phyloP scores from a whole-genome alignment of 1,140 invertebrate genomes.

The Galleria mellonella region DNA sequence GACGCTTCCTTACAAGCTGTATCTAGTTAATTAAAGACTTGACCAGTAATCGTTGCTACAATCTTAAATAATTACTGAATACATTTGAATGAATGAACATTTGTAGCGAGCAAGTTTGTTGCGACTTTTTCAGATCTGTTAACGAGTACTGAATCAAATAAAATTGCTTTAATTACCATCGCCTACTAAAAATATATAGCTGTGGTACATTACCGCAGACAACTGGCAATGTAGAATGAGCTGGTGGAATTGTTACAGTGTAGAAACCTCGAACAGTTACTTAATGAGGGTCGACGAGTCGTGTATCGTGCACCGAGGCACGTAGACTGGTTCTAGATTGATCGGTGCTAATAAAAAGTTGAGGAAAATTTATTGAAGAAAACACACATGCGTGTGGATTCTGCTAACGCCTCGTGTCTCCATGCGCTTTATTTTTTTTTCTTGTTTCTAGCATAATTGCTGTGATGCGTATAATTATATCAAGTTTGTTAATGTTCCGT shows the following conservation, averaged over 20 bases:
- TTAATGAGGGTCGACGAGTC: neutral
- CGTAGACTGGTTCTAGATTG: constrained; percentile 1
- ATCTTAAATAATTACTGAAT: too few species aligned
- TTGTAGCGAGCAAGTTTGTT: too few species aligned
- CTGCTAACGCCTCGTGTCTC: too few species aligned
- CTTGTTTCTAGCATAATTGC: too few species aligned
- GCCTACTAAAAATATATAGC: neutral
- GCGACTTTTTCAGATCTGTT: too few species aligned
- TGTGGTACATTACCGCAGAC: neutral
- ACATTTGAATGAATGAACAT: too few species aligned
- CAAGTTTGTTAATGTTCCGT: too few species aligned
- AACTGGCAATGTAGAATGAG: neutral
- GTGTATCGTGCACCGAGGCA: neutral
- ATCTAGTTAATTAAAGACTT: too few species aligned
- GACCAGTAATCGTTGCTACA: too few species aligned
- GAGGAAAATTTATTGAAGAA: neutral
- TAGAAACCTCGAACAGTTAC: neutral
- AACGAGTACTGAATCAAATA: neutral
- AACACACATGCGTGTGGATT: neutral
- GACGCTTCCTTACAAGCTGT: too few species aligned
- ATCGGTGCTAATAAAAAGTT: neutral
- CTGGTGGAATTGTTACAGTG: neutral
- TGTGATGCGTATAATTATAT: too few species aligned
- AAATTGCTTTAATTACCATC: neutral
- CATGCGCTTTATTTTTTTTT: too few species aligned